Percentiles rank a stretch among this genome's conserved stretches.
Conservation (phyloP, 2,888 invertebrate genomes). For the Xestia ashworthii region DNA sequence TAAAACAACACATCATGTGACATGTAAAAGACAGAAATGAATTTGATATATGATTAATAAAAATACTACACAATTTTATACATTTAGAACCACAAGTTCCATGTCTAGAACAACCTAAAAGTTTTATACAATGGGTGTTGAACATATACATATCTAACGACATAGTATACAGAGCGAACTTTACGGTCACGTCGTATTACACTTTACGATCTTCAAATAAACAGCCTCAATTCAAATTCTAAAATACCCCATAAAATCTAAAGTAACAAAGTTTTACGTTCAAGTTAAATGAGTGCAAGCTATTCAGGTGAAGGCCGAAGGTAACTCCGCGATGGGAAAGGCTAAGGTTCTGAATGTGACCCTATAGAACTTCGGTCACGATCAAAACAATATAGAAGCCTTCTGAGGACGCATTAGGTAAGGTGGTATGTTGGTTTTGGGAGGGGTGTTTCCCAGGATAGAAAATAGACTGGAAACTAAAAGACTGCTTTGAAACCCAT, state of each 20-base stretch:
- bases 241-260: slow-evolving; percentile 1
- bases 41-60: too few relatives aligned
- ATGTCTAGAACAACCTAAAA: neutral
- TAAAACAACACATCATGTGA: too few relatives aligned
- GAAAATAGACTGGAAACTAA: rapidly evolving
- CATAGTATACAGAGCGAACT: neutral
- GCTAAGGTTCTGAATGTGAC: slow-evolving; percentile 55
- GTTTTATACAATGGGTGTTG: neutral
- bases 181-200: neutral
- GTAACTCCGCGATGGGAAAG: slow-evolving; percentile 38
- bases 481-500: neutral
- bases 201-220: slow-evolving; percentile 1
- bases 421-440: neutral
- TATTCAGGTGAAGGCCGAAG: slow-evolving; percentile 49
- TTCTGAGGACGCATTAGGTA: slow-evolving; percentile 32
- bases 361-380: slow-evolving; percentile 49
- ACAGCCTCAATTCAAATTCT: neutral
- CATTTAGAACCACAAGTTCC: neutral
- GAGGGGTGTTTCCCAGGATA: neutral
- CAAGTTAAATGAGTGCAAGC: slow-evolving; percentile 26
- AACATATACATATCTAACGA: neutral
- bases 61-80: neutral
- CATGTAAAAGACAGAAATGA: too few relatives aligned
- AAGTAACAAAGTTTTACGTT: slow-evolving; percentile 26
- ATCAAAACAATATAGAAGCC: slow-evolving; percentile 27